Percentiles rank a stretch among this genome's conserved stretches.
Evolutionary conservation across 2,797 vertebrate genomes (phyloP).

Genomic region (Lepilemur ruficaudatus): DNA sequence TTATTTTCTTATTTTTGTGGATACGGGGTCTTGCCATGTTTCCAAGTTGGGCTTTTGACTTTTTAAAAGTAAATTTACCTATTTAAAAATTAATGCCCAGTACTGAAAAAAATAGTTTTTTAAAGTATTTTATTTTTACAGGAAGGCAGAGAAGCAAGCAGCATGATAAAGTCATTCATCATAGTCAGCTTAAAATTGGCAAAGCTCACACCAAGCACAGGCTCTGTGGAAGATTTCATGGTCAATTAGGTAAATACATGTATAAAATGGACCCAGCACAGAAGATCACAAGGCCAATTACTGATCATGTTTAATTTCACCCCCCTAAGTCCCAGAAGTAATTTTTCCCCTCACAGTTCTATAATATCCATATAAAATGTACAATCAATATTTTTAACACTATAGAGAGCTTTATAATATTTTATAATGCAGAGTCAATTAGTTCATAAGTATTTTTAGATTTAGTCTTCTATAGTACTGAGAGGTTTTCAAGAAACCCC

Average conservation of each 20-base stretch:
- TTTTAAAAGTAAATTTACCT: slow-evolving; percentile 76
- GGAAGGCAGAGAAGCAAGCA: slow-evolving; percentile 77
- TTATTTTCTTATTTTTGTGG: background rate
- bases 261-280: slow-evolving; percentile 84
- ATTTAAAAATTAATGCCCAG: slow-evolving; percentile 77
- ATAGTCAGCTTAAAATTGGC: slow-evolving; percentile 82
- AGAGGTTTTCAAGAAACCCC: slow-evolving; percentile 30
- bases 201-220: slow-evolving; percentile 78
- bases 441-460: slow-evolving; percentile 49
- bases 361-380: slow-evolving; percentile 77
- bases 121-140: slow-evolving; percentile 79
- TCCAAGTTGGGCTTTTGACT: slow-evolving; percentile 46
- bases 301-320: slow-evolving; percentile 87
- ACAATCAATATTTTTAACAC: slow-evolving; percentile 54
- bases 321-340: slow-evolving; percentile 82
- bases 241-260: slow-evolving; percentile 89
- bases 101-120: slow-evolving; percentile 78
- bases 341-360: slow-evolving; percentile 70
- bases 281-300: slow-evolving; percentile 87
- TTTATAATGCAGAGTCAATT: slow-evolving; percentile 72
- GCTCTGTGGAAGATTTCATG: slow-evolving; percentile 87
- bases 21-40: background rate
- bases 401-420: slow-evolving; percentile 68
- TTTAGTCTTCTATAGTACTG: background rate
- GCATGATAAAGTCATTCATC: slow-evolving; percentile 84